Evolutionary conservation across 2,888 invertebrate species (phyloP), one percentile per base, ranked within the genome.

Genomic region (Lithophane leautieri): DNA sequence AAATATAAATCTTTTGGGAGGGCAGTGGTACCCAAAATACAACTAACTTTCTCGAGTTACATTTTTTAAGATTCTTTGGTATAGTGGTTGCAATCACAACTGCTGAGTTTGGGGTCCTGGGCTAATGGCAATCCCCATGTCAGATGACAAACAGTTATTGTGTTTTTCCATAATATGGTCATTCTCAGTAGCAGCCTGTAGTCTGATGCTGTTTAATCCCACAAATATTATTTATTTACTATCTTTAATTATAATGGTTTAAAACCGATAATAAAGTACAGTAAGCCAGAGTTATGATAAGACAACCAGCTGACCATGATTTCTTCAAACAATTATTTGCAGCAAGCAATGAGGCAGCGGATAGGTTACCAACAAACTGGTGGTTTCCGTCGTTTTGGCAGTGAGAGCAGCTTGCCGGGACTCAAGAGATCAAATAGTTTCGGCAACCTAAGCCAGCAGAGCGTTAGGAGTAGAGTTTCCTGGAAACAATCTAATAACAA

Each of bases 401-500:
- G 95, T 74, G 93, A 94, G 56, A 88, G 90, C 62, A 94, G 87
- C 83, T 76, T 95, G 44, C 88, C 91, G 0, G 91, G 91, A 0
- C 86, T 95, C 9, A 79, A 85, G 2, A 84, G 93, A 12, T 88
- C 93, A n/a, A 93, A 93, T 83, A 95, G 94, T 72, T 91, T 91
- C 4, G 90, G 93, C 0, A 92, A 92, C 74, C 81, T 94, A 3
- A 91, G 86, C 79, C 92, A 92, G 76, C 79, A 78, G n/a, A 90
- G 89, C 40, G 72, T 92, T 1, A 91, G 88, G 69, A 90, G 84
- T 62, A 90, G 92, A 73, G 81, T 90, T 0, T 76, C 79, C 0
- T 94, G 94, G 94, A 90, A 91, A 70, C 91, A 92, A 52, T 90
- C 92, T 19, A 94, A 94, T 82, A 92, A 92, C 11, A 94, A 94